Evolutionary conservation across 2,797 vertebrate genomes (phyloP).

Genomic region (Sebastes iracundus): DNA sequence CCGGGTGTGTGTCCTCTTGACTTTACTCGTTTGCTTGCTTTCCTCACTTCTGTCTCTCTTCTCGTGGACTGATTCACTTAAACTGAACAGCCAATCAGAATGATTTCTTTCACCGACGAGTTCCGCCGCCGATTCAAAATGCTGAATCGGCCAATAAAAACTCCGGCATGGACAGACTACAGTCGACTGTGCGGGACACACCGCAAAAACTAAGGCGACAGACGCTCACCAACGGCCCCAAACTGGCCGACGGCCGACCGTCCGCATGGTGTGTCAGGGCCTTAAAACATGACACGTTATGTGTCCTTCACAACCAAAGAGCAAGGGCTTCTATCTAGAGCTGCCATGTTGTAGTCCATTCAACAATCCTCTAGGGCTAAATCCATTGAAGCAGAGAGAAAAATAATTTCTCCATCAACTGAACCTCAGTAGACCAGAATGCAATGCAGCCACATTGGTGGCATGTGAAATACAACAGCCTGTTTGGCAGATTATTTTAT

Average conservation of each 20-base stretch:
- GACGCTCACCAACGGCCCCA: fast-evolving
- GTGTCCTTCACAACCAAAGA: background rate
- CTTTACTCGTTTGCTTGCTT: too few species aligned
- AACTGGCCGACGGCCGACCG: fast-evolving
- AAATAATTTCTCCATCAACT: background rate
- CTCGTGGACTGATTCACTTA: too few species aligned
- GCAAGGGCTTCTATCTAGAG: background rate
- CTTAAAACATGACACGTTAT: background rate
- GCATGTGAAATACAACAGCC: background rate
- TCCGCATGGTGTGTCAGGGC: too few species aligned
- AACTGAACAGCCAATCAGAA: too few species aligned
- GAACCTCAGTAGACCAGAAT: background rate
- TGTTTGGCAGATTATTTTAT: background rate
- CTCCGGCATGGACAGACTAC: too few species aligned
- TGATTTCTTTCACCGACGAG: too few species aligned
- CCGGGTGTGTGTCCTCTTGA: too few species aligned
- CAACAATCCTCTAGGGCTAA: background rate
- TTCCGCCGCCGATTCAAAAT: too few species aligned
- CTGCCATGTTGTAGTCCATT: background rate
- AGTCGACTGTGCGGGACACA: too few species aligned
- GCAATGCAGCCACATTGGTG: background rate
- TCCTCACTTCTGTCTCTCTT: too few species aligned
- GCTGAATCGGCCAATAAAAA: too few species aligned
- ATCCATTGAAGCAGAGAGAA: background rate
- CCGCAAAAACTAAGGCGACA: too few species aligned